Base-by-base conservation (phyloP, 53 echinoderm and acorn worm genomes). In the Paracentrotus lividus region DNA sequence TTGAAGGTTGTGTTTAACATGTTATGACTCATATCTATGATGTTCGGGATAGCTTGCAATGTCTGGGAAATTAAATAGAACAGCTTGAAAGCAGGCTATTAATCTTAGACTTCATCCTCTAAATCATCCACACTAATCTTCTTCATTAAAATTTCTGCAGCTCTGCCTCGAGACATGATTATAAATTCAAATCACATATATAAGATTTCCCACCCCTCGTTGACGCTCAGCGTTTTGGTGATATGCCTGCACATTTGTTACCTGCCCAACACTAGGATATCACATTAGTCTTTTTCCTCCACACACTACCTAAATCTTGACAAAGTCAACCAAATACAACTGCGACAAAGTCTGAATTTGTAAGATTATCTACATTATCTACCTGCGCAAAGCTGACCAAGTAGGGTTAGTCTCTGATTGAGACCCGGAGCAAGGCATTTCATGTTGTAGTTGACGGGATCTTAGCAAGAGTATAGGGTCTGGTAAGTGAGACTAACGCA, bases 131-230 rank as follows among this genome's bases (percentile, higher is more conserved):
- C 14, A 20, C 32, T 38, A 72, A 72, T 72, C 72, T 72, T 57
- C 21, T 40, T 20, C 72, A 72, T 72, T 38, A 72, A n/a, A n/a
- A 72, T 72, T 38, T 72, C 72, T 38, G 36, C 72, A 8, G 2
- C 72, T 72, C 18, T 40, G 72, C 72, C 72, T 36, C 72, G 5
- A 72, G 72, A 72, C 72, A 72, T 6, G 72, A 72, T 85, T 85
- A 85, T n/a, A 85, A 85, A 85, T 85, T 52, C 52, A 85, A 85
- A 85, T 85, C 51, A 85, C 49, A 72, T 38, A n/a, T n/a, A 72
- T 27, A 32, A 72, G 21, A 64, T 36, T 15, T 40, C 32, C 21
- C 40, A 21, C 36, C 72, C 72, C 72, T n/a, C 15, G 40, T 40
- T 72, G 15, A 72, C 20, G 72, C 36, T 72, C 36, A n/a, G 5